Percentiles rank a stretch among this genome's conserved stretches.
phyloP scores from a whole-genome alignment of 1,140 invertebrate genomes.

The Chironomus striatipennis region DNA sequence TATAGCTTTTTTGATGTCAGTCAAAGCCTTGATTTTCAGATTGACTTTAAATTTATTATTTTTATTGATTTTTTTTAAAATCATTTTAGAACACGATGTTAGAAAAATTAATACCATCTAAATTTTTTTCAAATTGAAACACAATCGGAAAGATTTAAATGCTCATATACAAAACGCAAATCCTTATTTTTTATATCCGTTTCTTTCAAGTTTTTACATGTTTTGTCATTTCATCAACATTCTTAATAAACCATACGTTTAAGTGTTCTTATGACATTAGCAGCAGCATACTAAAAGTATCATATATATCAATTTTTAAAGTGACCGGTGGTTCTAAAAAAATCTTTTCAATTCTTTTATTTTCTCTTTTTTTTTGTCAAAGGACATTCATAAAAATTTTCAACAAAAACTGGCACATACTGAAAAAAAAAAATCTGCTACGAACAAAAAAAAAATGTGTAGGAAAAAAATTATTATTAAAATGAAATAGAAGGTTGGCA shows the following conservation, averaged over 20 bases:
- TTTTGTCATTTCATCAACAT: conserved; percentile 2
- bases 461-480: conserved; percentile 15
- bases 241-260: neutral
- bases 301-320: neutral
- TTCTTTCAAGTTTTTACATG: neutral
- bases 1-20: too few species aligned
- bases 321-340: conserved; percentile 20
- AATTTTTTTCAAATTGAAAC: too few species aligned
- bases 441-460: neutral
- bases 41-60: too few species aligned
- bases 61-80: too few species aligned
- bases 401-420: neutral
- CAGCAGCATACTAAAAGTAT: neutral
- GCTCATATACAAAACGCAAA: too few species aligned
- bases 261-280: neutral
- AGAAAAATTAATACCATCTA: too few species aligned
- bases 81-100: too few species aligned
- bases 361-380: neutral
- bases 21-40: too few species aligned
- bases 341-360: neutral
- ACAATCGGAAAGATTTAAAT: too few species aligned
- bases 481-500: conserved; percentile 15
- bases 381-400: neutral
- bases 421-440: conserved; percentile 16
- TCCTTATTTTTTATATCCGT: too few species aligned